phyloP scores from a whole-genome alignment of 1,140 invertebrate genomes.

The Trypoxylus dichotomus region DNA sequence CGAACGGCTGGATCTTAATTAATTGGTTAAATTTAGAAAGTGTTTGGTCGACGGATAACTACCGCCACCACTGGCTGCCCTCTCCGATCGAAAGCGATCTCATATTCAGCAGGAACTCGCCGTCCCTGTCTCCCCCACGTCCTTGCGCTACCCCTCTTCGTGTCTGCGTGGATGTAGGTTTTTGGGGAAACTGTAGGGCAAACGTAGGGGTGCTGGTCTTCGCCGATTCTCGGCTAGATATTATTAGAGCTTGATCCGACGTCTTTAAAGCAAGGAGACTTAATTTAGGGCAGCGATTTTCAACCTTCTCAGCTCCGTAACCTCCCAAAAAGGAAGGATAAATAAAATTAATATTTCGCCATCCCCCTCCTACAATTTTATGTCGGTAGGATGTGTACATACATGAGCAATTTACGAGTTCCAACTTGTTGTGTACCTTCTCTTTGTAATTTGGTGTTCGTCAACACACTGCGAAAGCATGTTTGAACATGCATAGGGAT shows the following conservation, averaged over 20 bases:
- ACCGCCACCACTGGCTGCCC: neutral
- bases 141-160: neutral
- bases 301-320: too few species aligned
- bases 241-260: neutral
- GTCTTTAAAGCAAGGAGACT: neutral
- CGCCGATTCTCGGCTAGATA: neutral
- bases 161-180: conserved; percentile 6
- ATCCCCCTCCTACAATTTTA: too few species aligned
- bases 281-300: neutral
- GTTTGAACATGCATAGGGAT: too few species aligned
- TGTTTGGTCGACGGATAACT: conserved; percentile 4
- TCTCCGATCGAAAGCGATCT: conserved; percentile 25
- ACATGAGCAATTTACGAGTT: too few species aligned
- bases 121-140: conserved; percentile 1
- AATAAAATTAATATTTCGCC: too few species aligned
- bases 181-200: neutral
- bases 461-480: too few species aligned
- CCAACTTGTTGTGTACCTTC: too few species aligned
- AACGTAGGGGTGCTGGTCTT: too few species aligned
- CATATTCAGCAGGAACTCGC: conserved; percentile 19
- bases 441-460: too few species aligned
- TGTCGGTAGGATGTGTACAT: too few species aligned
- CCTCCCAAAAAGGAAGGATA: too few species aligned
- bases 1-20: conserved; percentile 36
- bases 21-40: conserved; percentile 37